phyloP scores from a whole-genome alignment of 2,797 vertebrate genomes.

The Pangasius krempfi region DNA sequence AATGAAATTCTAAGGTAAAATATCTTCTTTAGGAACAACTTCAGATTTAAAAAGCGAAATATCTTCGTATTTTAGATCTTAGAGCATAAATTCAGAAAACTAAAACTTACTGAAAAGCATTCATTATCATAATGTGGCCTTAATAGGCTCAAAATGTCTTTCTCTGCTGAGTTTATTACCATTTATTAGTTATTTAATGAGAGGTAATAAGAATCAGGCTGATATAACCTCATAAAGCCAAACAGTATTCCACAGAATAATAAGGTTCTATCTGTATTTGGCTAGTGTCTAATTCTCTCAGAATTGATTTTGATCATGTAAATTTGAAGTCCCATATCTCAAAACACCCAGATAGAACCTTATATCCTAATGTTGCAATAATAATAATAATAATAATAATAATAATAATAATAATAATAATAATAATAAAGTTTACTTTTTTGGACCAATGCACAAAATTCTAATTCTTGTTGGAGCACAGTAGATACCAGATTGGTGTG shows the following conservation, averaged over 20 bases:
- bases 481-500: conserved; percentile 8
- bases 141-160: neutral
- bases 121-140: neutral
- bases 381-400: too few species aligned
- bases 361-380: neutral
- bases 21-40: too few species aligned
- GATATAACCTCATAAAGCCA: neutral
- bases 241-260: neutral
- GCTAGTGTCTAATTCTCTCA: neutral
- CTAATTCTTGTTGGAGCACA: neutral
- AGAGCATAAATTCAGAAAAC: neutral
- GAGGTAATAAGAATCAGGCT: neutral
- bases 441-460: neutral
- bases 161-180: neutral
- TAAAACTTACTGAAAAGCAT: neutral
- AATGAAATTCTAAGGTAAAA: neutral
- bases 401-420: too few species aligned
- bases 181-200: neutral
- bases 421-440: neutral
- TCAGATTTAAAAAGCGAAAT: neutral
- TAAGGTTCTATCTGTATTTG: neutral
- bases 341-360: neutral
- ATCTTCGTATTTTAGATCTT: neutral
- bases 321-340: neutral
- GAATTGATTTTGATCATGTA: neutral